Percentiles rank a stretch among this genome's conserved stretches.
phyloP scores from a whole-genome alignment of 2,113 vertebrate genomes.

The Podocnemis expansa region DNA sequence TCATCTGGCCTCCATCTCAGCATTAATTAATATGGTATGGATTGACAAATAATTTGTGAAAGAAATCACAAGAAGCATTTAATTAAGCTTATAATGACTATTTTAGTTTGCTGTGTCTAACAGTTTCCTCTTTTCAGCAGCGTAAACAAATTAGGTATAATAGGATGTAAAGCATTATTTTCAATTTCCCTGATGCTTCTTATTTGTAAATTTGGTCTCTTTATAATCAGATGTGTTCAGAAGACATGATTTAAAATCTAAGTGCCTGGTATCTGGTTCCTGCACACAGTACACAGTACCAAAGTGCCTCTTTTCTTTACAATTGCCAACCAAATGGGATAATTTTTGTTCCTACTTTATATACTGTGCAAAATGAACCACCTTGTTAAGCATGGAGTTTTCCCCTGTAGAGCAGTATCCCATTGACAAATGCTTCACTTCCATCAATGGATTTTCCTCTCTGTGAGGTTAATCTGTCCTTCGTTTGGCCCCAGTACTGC shows the following conservation, averaged over 20 bases:
- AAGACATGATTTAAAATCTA: not conserved
- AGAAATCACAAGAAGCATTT: slow-evolving; percentile 26
- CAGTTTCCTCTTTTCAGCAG: slow-evolving; percentile 25
- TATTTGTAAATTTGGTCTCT: not conserved
- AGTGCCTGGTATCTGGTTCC: not conserved
- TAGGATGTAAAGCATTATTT: not conserved
- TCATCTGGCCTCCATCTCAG: not conserved
- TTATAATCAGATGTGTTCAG: slow-evolving; percentile 3
- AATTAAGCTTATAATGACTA: slow-evolving; percentile 36
- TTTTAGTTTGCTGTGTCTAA: slow-evolving; percentile 18
- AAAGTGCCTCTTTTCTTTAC: not conserved
- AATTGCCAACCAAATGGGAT: not conserved
- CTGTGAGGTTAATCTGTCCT: not conserved
- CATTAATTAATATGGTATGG: not conserved
- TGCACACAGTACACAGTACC: accelerated
- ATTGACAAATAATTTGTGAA: slow-evolving; percentile 46
- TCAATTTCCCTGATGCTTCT: slow-evolving; percentile 10
- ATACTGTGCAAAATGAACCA: not conserved
- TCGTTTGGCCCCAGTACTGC: not conserved
- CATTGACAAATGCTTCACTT: not conserved
- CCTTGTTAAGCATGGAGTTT: not conserved
- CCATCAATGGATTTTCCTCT: not conserved
- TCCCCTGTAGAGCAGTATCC: not conserved
- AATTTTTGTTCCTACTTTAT: not conserved
- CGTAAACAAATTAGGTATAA: slow-evolving; percentile 54